phyloP scores from a whole-genome alignment of 2,797 vertebrate genomes.

The Heliangelus exortis region DNA sequence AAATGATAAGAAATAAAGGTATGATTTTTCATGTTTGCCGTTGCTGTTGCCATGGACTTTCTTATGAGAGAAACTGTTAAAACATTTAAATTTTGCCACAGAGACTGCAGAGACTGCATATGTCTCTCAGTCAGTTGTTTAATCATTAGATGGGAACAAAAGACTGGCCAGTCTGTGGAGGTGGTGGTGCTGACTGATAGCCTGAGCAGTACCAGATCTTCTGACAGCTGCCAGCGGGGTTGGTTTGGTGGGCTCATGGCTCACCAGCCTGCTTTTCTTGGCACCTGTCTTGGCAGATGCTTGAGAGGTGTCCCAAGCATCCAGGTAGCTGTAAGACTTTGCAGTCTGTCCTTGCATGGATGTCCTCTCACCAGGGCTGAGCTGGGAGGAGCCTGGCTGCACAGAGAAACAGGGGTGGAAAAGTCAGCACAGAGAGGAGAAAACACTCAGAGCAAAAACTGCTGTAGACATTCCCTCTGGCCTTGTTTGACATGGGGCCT shows the following conservation, averaged over 20 bases:
- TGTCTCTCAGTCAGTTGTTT: background rate
- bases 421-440: background rate
- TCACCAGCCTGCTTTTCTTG: background rate
- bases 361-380: background rate
- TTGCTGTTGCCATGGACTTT: background rate
- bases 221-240: background rate
- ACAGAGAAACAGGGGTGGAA: background rate
- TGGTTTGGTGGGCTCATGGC: background rate
- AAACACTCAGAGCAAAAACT: background rate
- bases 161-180: background rate
- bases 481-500: background rate
- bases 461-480: background rate
- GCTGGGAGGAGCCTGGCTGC: background rate
- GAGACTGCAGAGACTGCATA: background rate
- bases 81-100: background rate
- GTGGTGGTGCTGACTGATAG: background rate
- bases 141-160: background rate
- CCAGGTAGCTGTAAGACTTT: background rate
- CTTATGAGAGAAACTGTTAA: background rate
- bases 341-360: accelerated
- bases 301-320: background rate
- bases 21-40: background rate
- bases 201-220: background rate
- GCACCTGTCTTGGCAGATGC: background rate
- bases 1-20: background rate